A percentile compares a stretch with the other conserved stretches of the same genome.
phyloP scores from a whole-genome alignment of 2,113 vertebrate genomes.

The Buteo buteo region DNA sequence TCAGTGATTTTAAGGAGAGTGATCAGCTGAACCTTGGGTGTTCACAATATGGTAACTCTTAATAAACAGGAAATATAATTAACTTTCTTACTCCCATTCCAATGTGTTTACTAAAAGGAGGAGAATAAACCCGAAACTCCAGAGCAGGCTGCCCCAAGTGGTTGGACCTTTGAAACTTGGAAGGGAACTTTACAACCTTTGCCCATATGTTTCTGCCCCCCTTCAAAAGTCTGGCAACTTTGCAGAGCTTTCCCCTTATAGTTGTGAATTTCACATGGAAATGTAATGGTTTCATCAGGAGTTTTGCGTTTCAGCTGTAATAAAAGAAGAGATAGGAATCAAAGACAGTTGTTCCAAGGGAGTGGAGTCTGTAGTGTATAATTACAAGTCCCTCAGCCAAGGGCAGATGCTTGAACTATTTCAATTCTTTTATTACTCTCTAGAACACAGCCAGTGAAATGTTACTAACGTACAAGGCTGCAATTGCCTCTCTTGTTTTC shows the following conservation, averaged over 20 bases:
- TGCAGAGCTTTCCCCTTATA: slow-evolving; percentile 47
- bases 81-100: background rate
- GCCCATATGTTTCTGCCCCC: slow-evolving; percentile 30
- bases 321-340: slow-evolving; percentile 33
- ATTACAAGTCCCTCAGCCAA: slow-evolving; percentile 3
- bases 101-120: slow-evolving; percentile 20
- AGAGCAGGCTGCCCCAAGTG: slow-evolving; percentile 5
- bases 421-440: slow-evolving; percentile 54
- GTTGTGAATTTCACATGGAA: slow-evolving; percentile 61
- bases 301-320: slow-evolving; percentile 33
- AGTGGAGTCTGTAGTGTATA: slow-evolving; percentile 21
- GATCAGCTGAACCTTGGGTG: background rate
- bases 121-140: background rate
- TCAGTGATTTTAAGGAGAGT: background rate
- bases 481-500: background rate
- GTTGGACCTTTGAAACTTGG: slow-evolving; percentile 40
- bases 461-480: background rate
- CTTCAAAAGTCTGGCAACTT: slow-evolving; percentile 28
- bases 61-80: slow-evolving; percentile 33
- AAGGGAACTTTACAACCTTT: slow-evolving; percentile 35
- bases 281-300: slow-evolving; percentile 63
- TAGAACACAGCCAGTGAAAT: slow-evolving; percentile 6
- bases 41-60: background rate
- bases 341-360: slow-evolving; percentile 8
- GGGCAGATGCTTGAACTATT: slow-evolving; percentile 31